Conservation (phyloP, 2,888 invertebrate species). For the Oxystoma pomonae region DNA sequence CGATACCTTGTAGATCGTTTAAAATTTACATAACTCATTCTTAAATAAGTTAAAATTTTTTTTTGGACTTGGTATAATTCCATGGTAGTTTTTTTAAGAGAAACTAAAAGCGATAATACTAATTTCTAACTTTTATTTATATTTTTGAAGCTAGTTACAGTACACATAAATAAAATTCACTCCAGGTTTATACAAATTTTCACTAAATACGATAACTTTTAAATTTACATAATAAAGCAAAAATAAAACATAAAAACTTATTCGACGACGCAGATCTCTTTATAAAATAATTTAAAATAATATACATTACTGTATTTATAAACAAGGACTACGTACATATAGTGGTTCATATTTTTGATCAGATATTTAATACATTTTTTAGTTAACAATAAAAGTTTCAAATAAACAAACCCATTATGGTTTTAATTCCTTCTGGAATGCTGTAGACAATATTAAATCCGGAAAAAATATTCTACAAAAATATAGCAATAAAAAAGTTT, state of each 20-base stretch:
- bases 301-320: slow-evolving; percentile 1
- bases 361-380: neutral
- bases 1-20: no score
- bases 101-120: no score
- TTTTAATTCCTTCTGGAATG: no score
- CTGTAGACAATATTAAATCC: no score
- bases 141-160: slow-evolving; percentile 16
- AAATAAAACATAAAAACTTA: slow-evolving; percentile 16
- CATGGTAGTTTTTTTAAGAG: no score
- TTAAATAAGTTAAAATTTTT: no score
- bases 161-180: slow-evolving; percentile 19
- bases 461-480: no score
- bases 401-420: no score
- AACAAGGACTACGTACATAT: neutral
- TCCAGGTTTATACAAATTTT: slow-evolving; percentile 23
- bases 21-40: no score
- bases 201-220: slow-evolving; percentile 18
- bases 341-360: neutral
- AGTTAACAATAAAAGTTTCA: neutral
- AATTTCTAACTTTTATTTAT: neutral
- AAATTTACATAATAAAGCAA: slow-evolving; percentile 13
- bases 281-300: slow-evolving; percentile 8
- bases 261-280: slow-evolving; percentile 24
- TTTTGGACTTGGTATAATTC: no score
- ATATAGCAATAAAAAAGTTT: no score